phyloP scores from a whole-genome alignment of 2,113 vertebrate genomes.

The Megaceryle maxima region DNA sequence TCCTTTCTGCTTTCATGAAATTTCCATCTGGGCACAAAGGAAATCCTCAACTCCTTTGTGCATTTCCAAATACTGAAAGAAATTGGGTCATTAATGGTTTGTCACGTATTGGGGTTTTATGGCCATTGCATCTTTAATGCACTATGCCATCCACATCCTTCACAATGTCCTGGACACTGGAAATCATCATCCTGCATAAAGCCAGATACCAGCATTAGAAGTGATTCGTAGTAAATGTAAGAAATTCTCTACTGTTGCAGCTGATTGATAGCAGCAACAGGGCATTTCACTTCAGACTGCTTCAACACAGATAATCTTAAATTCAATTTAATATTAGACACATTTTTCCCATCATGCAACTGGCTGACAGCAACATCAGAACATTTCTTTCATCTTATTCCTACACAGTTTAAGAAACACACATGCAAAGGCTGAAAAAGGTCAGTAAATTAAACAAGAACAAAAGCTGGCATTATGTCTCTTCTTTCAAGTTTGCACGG shows the following conservation, averaged over 20 bases:
- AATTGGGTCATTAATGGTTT: background rate
- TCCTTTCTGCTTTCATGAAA: background rate
- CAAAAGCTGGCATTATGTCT: slow-evolving; percentile 4
- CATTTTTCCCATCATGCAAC: background rate
- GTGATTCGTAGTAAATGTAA: background rate
- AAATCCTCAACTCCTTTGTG: background rate
- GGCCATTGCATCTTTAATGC: background rate
- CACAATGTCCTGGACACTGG: background rate
- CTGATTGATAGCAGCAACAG: background rate
- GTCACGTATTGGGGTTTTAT: background rate
- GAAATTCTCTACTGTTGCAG: background rate
- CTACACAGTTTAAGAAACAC: background rate
- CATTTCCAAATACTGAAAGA: background rate
- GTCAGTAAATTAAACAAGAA: slow-evolving; percentile 47
- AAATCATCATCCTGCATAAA: background rate
- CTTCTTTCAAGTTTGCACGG: slow-evolving; percentile 30
- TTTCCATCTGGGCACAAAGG: background rate
- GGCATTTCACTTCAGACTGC: slow-evolving; percentile 14
- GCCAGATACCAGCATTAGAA: background rate
- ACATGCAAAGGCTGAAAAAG: background rate
- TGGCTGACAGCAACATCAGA: slow-evolving; percentile 15
- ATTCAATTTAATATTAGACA: slow-evolving; percentile 17
- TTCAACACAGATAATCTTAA: slow-evolving; percentile 14
- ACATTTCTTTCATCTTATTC: slow-evolving; percentile 33
- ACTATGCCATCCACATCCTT: background rate